phyloP scores from a whole-genome alignment of 64 coral and sea anemone genomes.

The Orbicella faveolata region DNA sequence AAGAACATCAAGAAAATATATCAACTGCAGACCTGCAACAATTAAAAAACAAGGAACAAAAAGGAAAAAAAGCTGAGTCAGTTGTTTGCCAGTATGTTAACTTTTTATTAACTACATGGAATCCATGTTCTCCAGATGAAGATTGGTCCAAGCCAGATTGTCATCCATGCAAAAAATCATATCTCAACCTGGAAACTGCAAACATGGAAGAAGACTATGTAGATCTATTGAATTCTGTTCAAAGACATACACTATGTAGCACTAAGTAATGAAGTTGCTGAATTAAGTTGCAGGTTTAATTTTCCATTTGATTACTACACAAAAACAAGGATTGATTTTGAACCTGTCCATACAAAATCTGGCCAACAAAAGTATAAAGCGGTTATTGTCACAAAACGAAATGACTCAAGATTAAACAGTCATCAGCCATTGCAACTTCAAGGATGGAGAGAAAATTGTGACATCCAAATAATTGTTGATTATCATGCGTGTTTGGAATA shows the following conservation, averaged over 20 bases:
- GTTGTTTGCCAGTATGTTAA: too few species aligned
- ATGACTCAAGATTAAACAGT: slow-evolving; percentile 42
- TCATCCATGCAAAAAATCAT: slow-evolving; percentile 37
- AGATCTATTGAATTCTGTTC: slow-evolving; percentile 14
- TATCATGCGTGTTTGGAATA: too few species aligned
- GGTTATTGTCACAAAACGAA: slow-evolving; percentile 26
- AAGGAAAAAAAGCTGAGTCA: too few species aligned
- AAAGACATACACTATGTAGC: slow-evolving; percentile 36
- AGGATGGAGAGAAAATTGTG: slow-evolving; percentile 54
- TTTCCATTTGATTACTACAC: slow-evolving; percentile 9
- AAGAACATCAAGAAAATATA: too few species aligned
- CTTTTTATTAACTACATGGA: slow-evolving; percentile 13
- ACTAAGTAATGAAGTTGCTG: slow-evolving; percentile 1
- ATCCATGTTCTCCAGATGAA: slow-evolving; percentile 36
- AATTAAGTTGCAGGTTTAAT: not conserved
- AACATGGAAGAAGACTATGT: slow-evolving; percentile 31
- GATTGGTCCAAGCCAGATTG: slow-evolving; percentile 34
- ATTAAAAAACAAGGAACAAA: too few species aligned
- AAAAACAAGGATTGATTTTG: slow-evolving; percentile 20
- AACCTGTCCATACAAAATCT: not conserved
- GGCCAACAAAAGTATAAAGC: not conserved
- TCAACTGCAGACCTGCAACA: too few species aligned
- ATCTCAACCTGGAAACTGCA: not conserved
- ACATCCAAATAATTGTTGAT: not conserved
- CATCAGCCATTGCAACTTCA: slow-evolving; percentile 43